Conservation (phyloP, 2,113 vertebrate genomes). For the Spermophilus dauricus region DNA sequence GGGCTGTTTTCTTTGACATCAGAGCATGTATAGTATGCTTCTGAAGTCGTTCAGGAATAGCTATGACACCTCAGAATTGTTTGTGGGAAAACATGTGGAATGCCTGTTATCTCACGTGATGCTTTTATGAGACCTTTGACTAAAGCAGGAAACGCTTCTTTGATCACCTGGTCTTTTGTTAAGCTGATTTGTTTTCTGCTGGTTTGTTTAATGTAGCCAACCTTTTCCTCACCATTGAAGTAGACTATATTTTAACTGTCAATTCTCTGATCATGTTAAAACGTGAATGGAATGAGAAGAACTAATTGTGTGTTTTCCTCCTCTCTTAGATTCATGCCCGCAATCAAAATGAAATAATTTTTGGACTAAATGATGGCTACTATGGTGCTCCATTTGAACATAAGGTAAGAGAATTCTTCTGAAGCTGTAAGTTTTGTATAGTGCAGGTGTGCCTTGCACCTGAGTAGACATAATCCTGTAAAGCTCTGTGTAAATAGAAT, state of each 20-base stretch:
- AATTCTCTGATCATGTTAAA: neutral
- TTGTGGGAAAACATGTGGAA: slow-evolving; percentile 22
- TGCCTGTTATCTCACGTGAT: neutral
- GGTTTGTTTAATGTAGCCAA: neutral
- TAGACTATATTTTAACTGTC: neutral
- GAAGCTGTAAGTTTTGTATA: neutral
- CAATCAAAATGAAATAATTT: slow-evolving; percentile 98
- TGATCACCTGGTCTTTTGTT: neutral
- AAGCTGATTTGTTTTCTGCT: neutral
- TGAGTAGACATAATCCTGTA: neutral
- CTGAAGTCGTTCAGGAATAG: neutral
- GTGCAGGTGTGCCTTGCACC: neutral
- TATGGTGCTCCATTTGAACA: slow-evolving; percentile 97
- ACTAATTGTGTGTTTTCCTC: slow-evolving; percentile 47
- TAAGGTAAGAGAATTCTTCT: slow-evolving; percentile 90
- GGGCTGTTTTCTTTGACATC: slow-evolving; percentile 52
- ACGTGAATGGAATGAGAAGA: slow-evolving; percentile 25
- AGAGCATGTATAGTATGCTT: neutral
- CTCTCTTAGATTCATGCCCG: slow-evolving; percentile 94
- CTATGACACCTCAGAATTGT: neutral
- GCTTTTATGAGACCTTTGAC: slow-evolving; percentile 30
- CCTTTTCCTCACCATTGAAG: neutral
- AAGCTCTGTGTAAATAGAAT: neutral
- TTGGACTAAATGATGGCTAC: slow-evolving; percentile 98
- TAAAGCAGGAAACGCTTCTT: neutral